A percentile compares a stretch with the other conserved stretches of the same genome.
Evolutionary conservation across 2,113 vertebrate genomes (phyloP).

Genomic region (Hyaena hyaena): DNA sequence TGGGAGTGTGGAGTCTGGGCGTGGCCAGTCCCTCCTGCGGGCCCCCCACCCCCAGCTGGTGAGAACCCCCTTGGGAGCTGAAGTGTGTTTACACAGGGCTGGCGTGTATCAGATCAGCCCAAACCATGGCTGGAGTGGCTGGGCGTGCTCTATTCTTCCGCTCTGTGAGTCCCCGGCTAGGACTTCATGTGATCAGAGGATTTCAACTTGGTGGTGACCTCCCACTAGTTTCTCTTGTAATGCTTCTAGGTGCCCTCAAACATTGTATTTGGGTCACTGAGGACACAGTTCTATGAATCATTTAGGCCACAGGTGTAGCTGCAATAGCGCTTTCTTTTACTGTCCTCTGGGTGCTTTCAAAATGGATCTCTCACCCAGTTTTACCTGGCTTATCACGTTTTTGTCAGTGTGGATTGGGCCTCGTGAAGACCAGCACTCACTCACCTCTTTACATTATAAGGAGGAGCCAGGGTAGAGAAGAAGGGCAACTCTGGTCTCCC

Average conservation of each 20-base stretch:
- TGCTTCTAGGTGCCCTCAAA: not conserved
- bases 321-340: not conserved
- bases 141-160: not conserved
- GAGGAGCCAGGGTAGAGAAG: not conserved
- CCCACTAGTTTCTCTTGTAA: not conserved
- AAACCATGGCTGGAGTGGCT: not conserved
- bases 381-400: not conserved
- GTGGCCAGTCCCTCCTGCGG: not conserved
- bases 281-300: not conserved
- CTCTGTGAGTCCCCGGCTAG: fast-evolving
- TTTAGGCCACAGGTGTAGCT: not conserved
- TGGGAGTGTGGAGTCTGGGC: not conserved
- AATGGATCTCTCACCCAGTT: not conserved
- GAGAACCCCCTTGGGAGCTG: not conserved
- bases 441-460: not conserved
- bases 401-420: not conserved
- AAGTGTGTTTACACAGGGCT: not conserved
- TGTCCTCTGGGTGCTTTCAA: not conserved
- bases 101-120: fast-evolving
- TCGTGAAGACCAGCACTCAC: not conserved
- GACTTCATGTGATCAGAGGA: not conserved
- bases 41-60: not conserved
- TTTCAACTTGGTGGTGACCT: not conserved
- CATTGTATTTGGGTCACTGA: not conserved
- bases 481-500: not conserved